Evolutionary conservation across 2,888 invertebrate genomes (phyloP).

Genomic region (Tigriopus californicus): DNA sequence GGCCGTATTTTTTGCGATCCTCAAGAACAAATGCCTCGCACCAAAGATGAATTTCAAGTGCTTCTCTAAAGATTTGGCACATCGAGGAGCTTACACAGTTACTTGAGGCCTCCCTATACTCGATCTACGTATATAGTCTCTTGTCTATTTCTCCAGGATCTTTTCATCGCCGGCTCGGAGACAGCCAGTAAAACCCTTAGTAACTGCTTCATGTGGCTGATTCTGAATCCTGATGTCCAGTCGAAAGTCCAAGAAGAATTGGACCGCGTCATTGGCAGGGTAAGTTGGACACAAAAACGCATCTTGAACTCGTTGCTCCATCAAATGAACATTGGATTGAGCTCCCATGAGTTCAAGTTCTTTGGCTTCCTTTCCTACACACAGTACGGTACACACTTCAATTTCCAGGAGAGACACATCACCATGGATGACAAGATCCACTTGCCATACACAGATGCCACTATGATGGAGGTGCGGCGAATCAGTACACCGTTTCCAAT

Average conservation of each 20-base stretch:
- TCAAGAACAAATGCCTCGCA: too few relatives aligned
- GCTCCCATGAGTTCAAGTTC: not conserved
- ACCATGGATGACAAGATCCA: not conserved
- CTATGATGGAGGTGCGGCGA: constrained; percentile 5
- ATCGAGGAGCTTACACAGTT: too few relatives aligned
- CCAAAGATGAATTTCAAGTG: too few relatives aligned
- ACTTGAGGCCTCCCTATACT: too few relatives aligned
- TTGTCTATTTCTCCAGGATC: too few relatives aligned
- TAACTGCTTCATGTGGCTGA: not conserved
- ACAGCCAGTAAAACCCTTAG: not conserved
- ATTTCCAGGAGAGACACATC: not conserved
- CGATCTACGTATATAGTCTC: too few relatives aligned
- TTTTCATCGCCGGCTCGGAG: constrained; percentile 6
- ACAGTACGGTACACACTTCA: not conserved
- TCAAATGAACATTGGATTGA: not conserved
- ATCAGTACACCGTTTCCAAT: constrained; percentile 2
- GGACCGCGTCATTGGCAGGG: not conserved
- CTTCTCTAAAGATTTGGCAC: too few relatives aligned
- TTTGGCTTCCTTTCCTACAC: too few relatives aligned
- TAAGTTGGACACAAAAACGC: not conserved
- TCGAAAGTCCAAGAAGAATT: not conserved
- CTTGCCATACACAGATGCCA: constrained; percentile 11
- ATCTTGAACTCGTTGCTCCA: not conserved
- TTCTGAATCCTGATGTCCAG: constrained; percentile 1
- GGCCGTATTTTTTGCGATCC: too few relatives aligned